Evolutionary conservation across 2,888 invertebrate genomes (phyloP), one percentile per base, ranked within the genome.

Genomic region (Lingula anatina): DNA sequence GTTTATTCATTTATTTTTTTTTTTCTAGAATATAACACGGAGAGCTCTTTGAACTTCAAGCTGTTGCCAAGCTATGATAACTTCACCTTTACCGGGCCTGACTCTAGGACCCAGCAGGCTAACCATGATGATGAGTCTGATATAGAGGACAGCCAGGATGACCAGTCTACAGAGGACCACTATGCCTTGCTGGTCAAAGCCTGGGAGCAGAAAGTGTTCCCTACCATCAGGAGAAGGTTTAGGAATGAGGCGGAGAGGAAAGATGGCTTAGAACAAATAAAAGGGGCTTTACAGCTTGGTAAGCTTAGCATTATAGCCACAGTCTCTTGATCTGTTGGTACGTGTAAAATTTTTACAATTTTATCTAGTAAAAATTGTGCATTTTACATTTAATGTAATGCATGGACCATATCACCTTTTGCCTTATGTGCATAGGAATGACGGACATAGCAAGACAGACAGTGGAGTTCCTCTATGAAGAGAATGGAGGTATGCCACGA

Each of bases 401-500:
- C 15, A 15, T 12, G 7, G 7, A 15, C 15, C 9, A 12, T 15
- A 31, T 31, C 35, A 7, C 35, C 35, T 12, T 31, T 12, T 15
- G 15, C 35, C 35, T 31, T n/a, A n/a, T n/a, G n/a, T 46, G 62
- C 50, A 0, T 55, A 68, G 76, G 77, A 28, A 76, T 77, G 76
- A 71, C 71, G 20, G 76, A 76, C 50, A 77, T 77, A 49, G 77
- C 77, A 0, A 56, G 76, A 47, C 77, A 77, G 59, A 77, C 77
- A 2, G 76, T 77, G 3, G 77, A 77, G 52, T 76, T 75, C 55
- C 61, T 77, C 27, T 77, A 77, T 59, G 77, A 77, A 53, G 77
- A 77, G 51, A 75, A 73, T 57, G 76, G 76, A 5, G 76, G 75
- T 0, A 69, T 77, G 50, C 77, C 77, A 1, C 62, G 73, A 28